A percentile compares a stretch with the other conserved stretches of the same genome.
Evolutionary conservation across 35 echinoderm and acorn worm species (phyloP).

Genomic region (Acanthaster planci): DNA sequence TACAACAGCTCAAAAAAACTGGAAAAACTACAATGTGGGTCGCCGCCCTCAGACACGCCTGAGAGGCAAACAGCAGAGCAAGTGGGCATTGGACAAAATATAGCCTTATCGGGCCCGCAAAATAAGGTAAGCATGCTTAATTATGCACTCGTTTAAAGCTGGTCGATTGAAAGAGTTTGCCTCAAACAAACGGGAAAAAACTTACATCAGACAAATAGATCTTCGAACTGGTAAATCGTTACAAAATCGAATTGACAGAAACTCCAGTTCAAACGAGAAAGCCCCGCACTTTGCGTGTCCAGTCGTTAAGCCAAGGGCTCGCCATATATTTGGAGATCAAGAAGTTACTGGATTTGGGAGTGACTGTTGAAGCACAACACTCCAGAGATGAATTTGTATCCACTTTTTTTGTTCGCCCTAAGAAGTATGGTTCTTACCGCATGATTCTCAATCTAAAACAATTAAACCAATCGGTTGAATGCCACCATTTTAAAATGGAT

Average conservation of each 20-base stretch:
- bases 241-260: not conserved
- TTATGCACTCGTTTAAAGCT: not conserved
- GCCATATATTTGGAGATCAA: not conserved
- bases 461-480: slow-evolving; percentile 63
- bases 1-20: not conserved
- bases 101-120: not conserved
- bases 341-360: not conserved
- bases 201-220: not conserved
- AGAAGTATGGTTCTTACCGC: slow-evolving; percentile 55
- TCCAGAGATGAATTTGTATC: slow-evolving; percentile 1
- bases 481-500: slow-evolving; percentile 81
- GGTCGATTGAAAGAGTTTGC: slow-evolving; percentile 8
- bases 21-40: not conserved
- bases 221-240: not conserved
- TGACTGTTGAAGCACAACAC: slow-evolving; percentile 12
- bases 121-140: not conserved
- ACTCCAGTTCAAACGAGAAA: not conserved
- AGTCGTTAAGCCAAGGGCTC: not conserved
- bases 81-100: not conserved
- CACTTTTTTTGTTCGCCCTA: slow-evolving; percentile 36
- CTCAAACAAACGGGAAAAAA: not conserved
- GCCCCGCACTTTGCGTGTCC: not conserved
- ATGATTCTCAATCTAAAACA: slow-evolving; percentile 68
- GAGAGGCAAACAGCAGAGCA: not conserved
- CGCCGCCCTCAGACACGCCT: not conserved